These are phyloP conservation scores for Shinisaurus crocodilurus DNA, from an alignment of 2,113 vertebrate genomes.

Conservation along the genomic window DNA sequence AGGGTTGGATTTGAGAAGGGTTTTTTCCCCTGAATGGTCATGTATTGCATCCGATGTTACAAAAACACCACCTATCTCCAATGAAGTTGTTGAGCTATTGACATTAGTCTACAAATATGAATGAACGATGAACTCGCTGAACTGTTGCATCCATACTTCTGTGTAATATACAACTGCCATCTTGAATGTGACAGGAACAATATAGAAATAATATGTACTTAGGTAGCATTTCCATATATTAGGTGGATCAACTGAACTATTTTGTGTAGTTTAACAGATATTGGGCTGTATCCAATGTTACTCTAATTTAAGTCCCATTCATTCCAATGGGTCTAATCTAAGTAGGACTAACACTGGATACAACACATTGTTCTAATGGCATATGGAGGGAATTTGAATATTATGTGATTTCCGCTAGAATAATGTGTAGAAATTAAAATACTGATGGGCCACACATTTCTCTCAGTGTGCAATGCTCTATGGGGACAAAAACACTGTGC, in stretches of 20 bases:
- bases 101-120: not conserved
- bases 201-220: not conserved
- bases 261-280: not conserved
- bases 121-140: not conserved
- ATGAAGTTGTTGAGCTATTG: not conserved
- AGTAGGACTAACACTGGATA: too few species aligned
- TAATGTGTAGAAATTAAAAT: not conserved
- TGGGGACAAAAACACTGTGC: not conserved
- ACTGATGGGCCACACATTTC: not conserved
- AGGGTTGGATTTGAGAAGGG: rapidly evolving
- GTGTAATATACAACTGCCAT: not conserved
- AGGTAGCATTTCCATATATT: not conserved
- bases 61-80: not conserved
- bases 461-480: not conserved
- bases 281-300: not conserved
- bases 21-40: not conserved
- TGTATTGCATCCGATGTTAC: not conserved
- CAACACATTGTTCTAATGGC: not conserved
- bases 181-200: not conserved
- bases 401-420: not conserved
- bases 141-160: too few species aligned
- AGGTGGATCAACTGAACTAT: not conserved
- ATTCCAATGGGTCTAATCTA: too few species aligned
- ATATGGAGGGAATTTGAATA: not conserved
- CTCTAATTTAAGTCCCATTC: not conserved